Evolutionary conservation across 2,888 invertebrate genomes (phyloP), one percentile per base, ranked within the genome.

Genomic region (Tenthredo scrophulariae): DNA sequence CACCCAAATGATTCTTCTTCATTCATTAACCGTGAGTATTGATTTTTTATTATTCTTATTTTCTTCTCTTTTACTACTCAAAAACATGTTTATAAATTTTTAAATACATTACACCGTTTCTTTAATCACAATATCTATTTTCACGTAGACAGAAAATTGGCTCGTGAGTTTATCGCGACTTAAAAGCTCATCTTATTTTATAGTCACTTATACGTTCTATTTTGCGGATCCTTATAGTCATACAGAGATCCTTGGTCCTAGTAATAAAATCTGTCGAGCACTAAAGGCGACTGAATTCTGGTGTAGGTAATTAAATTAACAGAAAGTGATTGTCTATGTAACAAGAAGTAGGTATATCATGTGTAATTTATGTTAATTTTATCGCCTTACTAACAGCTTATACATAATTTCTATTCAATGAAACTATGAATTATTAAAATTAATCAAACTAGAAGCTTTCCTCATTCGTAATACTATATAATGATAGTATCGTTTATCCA

Each of bases 321-420:
- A 33, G 70, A 33, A 70, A 37, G 37, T 70, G 70, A 7, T 29
- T 70, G 70, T 70, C 18, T 37, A 9, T 70, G 70, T 70, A 70
- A 33, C 70, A 70, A 70, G 70, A 37, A 37, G 18, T 15, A n/a
- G 29, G 5, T 37, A 70, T 70, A 70, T 70, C 13, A 70, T 70
- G 18, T 37, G 37, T 37, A 70, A 70, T 70, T 70, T 29, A 70
- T 70, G 70, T 22, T 9, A 70, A 70, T 70, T 70, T 70, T 37
- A 70, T 70, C 37, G 70, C 33, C 70, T 37, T 70, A 18, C 33
- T 70, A 70, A 70, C 70, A 70, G 70, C 70, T 70, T 70, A 70
- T 70, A 70, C 13, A 26, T 29, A 33, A 70, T 70, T 70, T 29
- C 70, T 37, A 70, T 70, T 37, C 37, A 37, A 70, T 37, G 37